Base-by-base conservation (phyloP, 2,113 vertebrate species). In the Sigmodon hispidus region DNA sequence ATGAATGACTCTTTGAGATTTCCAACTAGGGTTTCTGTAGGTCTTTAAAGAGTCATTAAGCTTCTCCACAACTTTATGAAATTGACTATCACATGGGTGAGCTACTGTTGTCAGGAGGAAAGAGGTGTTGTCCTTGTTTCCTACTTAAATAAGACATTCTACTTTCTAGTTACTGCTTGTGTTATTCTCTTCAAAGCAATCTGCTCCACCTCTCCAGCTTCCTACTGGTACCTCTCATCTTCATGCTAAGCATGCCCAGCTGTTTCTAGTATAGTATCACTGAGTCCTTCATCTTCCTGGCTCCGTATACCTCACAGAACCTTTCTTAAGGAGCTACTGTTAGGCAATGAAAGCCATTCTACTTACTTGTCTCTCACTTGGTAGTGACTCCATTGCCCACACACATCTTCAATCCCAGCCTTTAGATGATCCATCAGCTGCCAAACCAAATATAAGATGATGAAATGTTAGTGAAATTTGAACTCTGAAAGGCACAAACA, bases 291-390 rank as follows among this genome's bases (percentile, higher is more conserved):
- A 40, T 34, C 84, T 87, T 36, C 13, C 31, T 43, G 29, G 29
- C 21, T 34, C 43, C 19, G n/a, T 16, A 12, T 0, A 2, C 26
- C n/a, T 34, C 50, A 59, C 15, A 11, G 4, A n/a, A 7, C 9
- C 75, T 34, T 1, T 15, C n/a, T 40, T 34, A 50, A 21, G 19
- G 5, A 40, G 8, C 16, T 70, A 15, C 70, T 15, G 17, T 55
- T 12, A 59, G 3, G 24, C 26, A 34, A 4, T 31, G 95, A 95
- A 61, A 91, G 45, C 15, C 36, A 22, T 1, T 6, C n/a, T 83
- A n/a, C 98, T 98, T 99, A 99, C 99, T 99, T 99, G 98, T 99
- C 99, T 98, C 99, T 99, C 98, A 99, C 99, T 98, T 99, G 99
- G 96, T 99, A 99, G 97, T 99, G 99, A 96, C 99, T 99, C 99